Conservation (phyloP, 2,797 vertebrate genomes). For the Trichosurus vulpecula region DNA sequence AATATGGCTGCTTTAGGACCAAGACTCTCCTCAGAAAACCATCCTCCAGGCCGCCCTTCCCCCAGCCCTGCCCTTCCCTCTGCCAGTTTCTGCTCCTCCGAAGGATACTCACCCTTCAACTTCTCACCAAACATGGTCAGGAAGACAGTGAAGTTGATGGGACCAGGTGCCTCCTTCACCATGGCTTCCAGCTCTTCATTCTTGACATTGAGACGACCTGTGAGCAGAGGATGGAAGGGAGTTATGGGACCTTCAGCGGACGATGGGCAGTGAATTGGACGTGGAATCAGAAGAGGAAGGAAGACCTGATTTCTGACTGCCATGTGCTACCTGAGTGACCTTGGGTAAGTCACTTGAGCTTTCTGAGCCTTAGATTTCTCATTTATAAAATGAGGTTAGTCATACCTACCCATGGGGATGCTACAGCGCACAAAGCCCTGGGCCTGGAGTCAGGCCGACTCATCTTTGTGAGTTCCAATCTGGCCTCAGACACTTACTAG, state of each 20-base stretch:
- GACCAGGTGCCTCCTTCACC: constrained; percentile 91
- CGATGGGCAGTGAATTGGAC: not conserved
- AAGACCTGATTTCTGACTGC: not conserved
- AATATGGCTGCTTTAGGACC: no score
- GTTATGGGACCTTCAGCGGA: not conserved
- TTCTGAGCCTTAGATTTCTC: fast-evolving
- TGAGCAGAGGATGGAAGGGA: not conserved
- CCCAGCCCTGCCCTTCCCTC: fast-evolving
- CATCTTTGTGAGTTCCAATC: no score
- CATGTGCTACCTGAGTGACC: not conserved
- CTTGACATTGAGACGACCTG: constrained; percentile 92
- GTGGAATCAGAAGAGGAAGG: not conserved
- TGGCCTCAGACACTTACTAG: no score
- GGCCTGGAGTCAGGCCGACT: no score
- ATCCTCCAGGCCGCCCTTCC: constrained; percentile 9
- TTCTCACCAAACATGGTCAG: constrained; percentile 96
- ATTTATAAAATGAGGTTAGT: not conserved
- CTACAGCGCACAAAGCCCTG: no score
- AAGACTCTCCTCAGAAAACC: not conserved
- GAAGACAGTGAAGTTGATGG: constrained; percentile 95
- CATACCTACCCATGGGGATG: not conserved
- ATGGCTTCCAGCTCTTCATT: constrained; percentile 93
- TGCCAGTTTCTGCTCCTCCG: not conserved
- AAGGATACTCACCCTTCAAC: constrained; percentile 89
- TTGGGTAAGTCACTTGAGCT: not conserved